Conservation (phyloP, 1,140 invertebrate genomes). For the Centruroides vittatus region DNA sequence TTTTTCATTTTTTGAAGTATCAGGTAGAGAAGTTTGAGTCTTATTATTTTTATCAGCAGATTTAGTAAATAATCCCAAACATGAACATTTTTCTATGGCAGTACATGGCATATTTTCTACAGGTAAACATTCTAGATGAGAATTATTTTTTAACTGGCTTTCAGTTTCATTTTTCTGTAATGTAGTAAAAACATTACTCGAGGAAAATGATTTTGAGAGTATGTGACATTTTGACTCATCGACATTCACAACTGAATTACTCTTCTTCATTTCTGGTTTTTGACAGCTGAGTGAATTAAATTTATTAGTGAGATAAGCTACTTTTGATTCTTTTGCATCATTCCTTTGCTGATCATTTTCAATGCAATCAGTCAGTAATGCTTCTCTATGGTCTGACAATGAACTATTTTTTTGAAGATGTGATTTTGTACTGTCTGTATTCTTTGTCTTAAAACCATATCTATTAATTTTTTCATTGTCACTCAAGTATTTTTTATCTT, state of each 20-base stretch:
- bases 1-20: not conserved
- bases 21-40: not conserved
- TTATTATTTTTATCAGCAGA: not conserved
- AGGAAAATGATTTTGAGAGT: not conserved
- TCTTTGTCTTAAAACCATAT: too few relatives aligned
- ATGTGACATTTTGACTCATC: not conserved
- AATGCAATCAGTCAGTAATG: too few relatives aligned
- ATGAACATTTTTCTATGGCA: not conserved
- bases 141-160: not conserved
- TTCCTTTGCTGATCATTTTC: too few relatives aligned
- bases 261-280: too few relatives aligned
- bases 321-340: not conserved
- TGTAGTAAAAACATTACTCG: not conserved
- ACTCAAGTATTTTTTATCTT: too few relatives aligned
- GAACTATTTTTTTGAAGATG: too few relatives aligned
- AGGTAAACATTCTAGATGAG: not conserved
- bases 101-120: not conserved
- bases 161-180: too few relatives aligned
- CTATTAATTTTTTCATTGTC: too few relatives aligned
- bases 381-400: too few relatives aligned
- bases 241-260: not conserved
- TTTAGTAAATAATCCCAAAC: not conserved
- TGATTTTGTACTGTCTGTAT: too few relatives aligned
- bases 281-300: not conserved
- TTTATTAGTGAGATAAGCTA: not conserved